phyloP scores from a whole-genome alignment of 2,888 invertebrate genomes.

The Caenorhabditis uteleia region DNA sequence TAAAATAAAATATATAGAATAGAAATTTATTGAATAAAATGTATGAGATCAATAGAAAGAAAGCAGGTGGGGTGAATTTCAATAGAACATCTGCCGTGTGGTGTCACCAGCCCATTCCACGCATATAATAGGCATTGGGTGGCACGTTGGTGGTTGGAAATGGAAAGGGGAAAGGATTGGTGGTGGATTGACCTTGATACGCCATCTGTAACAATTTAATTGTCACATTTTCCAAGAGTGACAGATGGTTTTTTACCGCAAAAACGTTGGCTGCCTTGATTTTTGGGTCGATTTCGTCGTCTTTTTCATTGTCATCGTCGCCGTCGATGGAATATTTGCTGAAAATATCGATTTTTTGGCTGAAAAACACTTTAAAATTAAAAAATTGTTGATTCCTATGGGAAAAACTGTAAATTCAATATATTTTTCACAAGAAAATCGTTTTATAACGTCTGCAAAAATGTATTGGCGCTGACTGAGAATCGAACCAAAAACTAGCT shows the following conservation, averaged over 20 bases:
- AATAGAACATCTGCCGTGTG: no score
- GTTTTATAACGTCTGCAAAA: not conserved
- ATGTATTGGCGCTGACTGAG: no score
- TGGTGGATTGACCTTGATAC: not conserved
- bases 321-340: constrained; percentile 35
- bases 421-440: not conserved
- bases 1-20: no score
- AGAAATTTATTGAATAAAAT: not conserved
- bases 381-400: not conserved
- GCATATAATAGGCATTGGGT: not conserved
- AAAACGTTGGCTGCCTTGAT: not conserved
- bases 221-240: not conserved
- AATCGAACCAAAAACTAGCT: no score
- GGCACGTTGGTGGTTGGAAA: not conserved
- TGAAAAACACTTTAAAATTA: no score
- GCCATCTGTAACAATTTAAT: not conserved
- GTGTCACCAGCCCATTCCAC: not conserved
- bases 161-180: not conserved
- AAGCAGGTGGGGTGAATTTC: no score
- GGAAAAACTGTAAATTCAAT: no score
- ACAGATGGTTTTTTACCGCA: not conserved
- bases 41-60: not conserved
- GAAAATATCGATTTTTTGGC: no score
- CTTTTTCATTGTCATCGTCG: constrained; percentile 33
- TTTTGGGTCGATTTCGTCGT: constrained; percentile 2